Evolutionary conservation across 2,113 vertebrate species (phyloP).

Genomic region (Kryptolebias marmoratus): DNA sequence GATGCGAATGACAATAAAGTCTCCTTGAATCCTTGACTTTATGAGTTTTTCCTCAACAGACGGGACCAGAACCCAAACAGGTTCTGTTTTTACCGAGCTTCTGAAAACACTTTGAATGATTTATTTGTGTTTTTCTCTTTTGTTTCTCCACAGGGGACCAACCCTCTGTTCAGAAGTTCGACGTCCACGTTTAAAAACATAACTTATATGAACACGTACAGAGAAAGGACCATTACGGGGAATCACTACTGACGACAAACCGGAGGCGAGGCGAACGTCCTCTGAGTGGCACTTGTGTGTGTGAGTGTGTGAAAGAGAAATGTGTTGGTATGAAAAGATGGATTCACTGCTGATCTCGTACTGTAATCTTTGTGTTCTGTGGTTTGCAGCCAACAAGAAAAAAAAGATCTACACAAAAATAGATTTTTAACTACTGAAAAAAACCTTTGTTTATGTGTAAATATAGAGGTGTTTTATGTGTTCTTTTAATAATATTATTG

Average conservation of each 20-base stretch:
- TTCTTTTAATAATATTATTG: slow-evolving; percentile 31
- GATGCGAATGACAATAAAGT: too few species aligned
- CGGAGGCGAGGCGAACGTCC: slow-evolving; percentile 48
- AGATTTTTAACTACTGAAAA: slow-evolving; percentile 71
- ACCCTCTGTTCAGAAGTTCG: slow-evolving; percentile 94
- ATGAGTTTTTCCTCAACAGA: too few species aligned
- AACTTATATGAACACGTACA: slow-evolving; percentile 89
- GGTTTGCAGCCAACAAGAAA: slow-evolving; percentile 28
- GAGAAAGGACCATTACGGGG: slow-evolving; percentile 75
- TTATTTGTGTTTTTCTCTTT: slow-evolving; percentile 22
- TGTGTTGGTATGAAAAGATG: slow-evolving; percentile 26
- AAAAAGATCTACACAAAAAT: slow-evolving; percentile 18
- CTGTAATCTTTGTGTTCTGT: slow-evolving; percentile 56
- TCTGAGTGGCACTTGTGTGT: slow-evolving; percentile 63
- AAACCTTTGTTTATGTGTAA: slow-evolving; percentile 51
- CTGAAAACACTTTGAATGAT: too few species aligned
- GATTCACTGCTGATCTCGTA: slow-evolving; percentile 51
- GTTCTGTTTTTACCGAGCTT: too few species aligned
- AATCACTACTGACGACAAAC: slow-evolving; percentile 74
- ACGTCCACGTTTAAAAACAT: slow-evolving; percentile 97
- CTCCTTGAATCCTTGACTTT: too few species aligned
- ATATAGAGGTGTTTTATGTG: slow-evolving; percentile 47
- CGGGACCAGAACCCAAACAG: too few species aligned
- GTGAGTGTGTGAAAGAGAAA: not conserved
- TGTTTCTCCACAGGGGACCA: slow-evolving; percentile 86